phyloP scores from a whole-genome alignment of 2,888 invertebrate genomes.

The Gastrophysa polygoni region DNA sequence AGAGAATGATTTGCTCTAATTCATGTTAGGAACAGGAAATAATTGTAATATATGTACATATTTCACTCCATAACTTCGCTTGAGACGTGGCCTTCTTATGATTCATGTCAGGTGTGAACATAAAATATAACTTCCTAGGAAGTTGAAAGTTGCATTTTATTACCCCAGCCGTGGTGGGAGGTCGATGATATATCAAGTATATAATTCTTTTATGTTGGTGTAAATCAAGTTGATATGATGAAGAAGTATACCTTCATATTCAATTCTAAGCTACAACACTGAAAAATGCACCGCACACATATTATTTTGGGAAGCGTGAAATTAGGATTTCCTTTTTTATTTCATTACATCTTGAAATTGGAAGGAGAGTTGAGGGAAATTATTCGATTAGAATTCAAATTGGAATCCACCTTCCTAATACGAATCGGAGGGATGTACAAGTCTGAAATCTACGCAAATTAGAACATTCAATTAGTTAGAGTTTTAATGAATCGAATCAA shows the following conservation, averaged over 20 bases:
- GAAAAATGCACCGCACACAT: background rate
- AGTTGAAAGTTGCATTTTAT: background rate
- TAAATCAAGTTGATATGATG: too few species aligned
- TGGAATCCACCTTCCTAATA: background rate
- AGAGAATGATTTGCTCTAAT: too few species aligned
- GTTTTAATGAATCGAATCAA: too few species aligned
- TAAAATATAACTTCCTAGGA: background rate
- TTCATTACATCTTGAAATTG: background rate
- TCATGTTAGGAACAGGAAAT: too few species aligned
- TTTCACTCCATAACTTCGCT: background rate
- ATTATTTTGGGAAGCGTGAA: background rate
- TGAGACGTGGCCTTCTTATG: background rate
- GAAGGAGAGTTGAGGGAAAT: background rate
- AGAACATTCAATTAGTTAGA: background rate
- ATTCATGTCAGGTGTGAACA: background rate
- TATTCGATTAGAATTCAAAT: background rate
- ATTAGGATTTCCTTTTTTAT: background rate
- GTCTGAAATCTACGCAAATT: background rate
- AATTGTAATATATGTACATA: background rate
- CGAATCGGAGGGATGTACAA: background rate
- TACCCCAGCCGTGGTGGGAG: background rate
- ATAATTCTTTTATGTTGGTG: too few species aligned
- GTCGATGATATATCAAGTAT: too few species aligned
- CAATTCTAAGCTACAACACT: background rate
- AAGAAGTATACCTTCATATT: background rate